Conservation (phyloP, 2,113 vertebrate species). For the Tretioscincus oriximinensis region DNA sequence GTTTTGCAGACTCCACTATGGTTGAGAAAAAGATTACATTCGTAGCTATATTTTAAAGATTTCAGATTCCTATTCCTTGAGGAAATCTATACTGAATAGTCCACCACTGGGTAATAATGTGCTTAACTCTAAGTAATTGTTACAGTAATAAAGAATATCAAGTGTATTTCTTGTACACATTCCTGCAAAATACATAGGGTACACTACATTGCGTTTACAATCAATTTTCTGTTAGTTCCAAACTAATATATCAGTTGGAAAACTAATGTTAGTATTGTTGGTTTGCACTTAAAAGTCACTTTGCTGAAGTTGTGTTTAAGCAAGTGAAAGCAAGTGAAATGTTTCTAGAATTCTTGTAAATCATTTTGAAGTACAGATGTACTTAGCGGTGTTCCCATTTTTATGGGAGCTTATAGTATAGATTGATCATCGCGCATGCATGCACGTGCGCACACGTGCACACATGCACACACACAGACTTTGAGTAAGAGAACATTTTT, state of each 20-base stretch:
- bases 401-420: not conserved
- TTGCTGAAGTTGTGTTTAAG: not conserved
- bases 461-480: too few species aligned
- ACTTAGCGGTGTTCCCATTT: not conserved
- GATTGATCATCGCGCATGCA: too few species aligned
- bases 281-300: slow-evolving; percentile 20
- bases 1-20: slow-evolving; percentile 27
- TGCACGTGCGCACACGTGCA: too few species aligned
- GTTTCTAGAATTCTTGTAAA: slow-evolving; percentile 1
- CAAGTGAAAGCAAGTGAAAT: not conserved
- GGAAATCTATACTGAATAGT: slow-evolving; percentile 12
- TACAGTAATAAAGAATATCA: not conserved
- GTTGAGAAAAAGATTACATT: slow-evolving; percentile 24
- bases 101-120: not conserved
- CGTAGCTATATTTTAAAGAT: slow-evolving; percentile 14
- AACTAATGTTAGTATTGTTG: slow-evolving; percentile 18
- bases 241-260: slow-evolving; percentile 9
- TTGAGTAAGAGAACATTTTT: too few species aligned
- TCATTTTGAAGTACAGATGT: not conserved
- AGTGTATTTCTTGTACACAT: slow-evolving; percentile 14
- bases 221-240: not conserved
- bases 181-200: not conserved
- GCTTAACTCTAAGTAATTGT: not conserved
- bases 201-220: slow-evolving; percentile 8
- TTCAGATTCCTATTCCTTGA: slow-evolving; percentile 26